Conservation (phyloP, 2,113 vertebrate species). For the Brachyhypopomus gauderio region DNA sequence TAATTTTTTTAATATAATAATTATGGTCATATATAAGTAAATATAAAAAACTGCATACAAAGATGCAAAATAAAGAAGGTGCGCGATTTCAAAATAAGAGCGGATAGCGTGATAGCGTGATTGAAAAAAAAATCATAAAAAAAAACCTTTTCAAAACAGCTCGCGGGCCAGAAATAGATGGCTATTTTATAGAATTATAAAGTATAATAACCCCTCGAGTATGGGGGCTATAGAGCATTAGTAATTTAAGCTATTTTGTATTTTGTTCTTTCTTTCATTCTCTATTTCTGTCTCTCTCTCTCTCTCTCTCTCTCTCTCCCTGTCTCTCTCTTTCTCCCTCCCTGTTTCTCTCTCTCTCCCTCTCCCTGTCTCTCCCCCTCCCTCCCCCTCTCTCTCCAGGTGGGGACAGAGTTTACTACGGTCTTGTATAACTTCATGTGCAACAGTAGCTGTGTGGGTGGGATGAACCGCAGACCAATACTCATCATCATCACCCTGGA, state of each 20-base stretch:
- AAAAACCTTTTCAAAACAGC: too few relatives aligned
- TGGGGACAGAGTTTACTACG: conserved; percentile 97
- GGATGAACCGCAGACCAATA: conserved; percentile 97
- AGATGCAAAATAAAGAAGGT: neutral
- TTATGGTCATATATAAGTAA: too few relatives aligned
- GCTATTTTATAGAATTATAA: too few relatives aligned
- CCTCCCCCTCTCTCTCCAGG: conserved; percentile 71
- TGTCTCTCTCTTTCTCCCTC: neutral
- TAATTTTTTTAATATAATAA: too few relatives aligned
- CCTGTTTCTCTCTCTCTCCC: conserved; percentile 54
- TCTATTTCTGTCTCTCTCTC: neutral
- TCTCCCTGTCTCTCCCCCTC: neutral
- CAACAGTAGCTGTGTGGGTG: conserved; percentile 99
- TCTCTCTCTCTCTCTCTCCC: neutral
- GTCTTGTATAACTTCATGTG: conserved; percentile 99
- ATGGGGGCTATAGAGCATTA: neutral
- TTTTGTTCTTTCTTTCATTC: too few relatives aligned
- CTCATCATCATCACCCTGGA: conserved; percentile 98
- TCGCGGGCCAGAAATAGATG: too few relatives aligned
- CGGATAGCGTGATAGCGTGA: too few relatives aligned
- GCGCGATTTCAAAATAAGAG: too few relatives aligned
- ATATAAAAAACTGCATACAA: neutral
- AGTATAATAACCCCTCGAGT: too few relatives aligned
- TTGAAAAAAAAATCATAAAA: too few relatives aligned
- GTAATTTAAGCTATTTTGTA: too few relatives aligned